Evolutionary conservation across 2,888 invertebrate species (phyloP).

Genomic region (Lasioglossum malachurum): DNA sequence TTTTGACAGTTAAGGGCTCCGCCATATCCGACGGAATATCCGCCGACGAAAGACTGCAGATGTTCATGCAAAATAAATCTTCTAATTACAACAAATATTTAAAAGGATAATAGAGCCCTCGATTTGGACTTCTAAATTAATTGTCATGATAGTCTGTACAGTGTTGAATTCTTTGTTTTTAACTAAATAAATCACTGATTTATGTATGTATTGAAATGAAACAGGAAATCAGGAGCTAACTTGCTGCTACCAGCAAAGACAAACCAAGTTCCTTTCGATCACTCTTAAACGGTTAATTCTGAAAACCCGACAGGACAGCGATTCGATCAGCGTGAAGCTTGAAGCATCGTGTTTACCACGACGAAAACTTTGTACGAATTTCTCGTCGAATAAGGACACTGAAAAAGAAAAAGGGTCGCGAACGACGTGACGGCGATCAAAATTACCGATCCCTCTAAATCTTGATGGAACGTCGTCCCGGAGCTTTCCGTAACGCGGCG

Average conservation of each 20-base stretch:
- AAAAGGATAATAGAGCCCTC: neutral
- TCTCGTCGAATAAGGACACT: neutral
- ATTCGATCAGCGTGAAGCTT: neutral
- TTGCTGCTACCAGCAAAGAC: neutral
- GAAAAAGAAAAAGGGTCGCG: neutral
- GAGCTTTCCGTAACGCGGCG: neutral
- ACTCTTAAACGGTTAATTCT: slow-evolving; percentile 1
- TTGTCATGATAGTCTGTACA: neutral
- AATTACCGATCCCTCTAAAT: neutral
- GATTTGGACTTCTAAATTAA: neutral
- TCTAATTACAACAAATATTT: neutral
- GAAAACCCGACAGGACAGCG: neutral
- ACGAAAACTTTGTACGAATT: neutral
- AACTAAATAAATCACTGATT: neutral
- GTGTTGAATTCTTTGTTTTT: neutral
- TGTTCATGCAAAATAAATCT: neutral
- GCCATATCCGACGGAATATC: no score
- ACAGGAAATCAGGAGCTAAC: neutral
- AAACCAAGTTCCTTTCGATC: neutral
- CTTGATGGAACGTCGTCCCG: neutral
- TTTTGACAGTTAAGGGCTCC: no score
- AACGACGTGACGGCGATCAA: neutral
- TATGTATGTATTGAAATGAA: neutral
- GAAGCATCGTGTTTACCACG: neutral
- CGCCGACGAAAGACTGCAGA: neutral